Percentiles rank a stretch among this genome's conserved stretches.
Evolutionary conservation across 2,797 vertebrate species (phyloP).

Genomic region (Ciconia nigra): DNA sequence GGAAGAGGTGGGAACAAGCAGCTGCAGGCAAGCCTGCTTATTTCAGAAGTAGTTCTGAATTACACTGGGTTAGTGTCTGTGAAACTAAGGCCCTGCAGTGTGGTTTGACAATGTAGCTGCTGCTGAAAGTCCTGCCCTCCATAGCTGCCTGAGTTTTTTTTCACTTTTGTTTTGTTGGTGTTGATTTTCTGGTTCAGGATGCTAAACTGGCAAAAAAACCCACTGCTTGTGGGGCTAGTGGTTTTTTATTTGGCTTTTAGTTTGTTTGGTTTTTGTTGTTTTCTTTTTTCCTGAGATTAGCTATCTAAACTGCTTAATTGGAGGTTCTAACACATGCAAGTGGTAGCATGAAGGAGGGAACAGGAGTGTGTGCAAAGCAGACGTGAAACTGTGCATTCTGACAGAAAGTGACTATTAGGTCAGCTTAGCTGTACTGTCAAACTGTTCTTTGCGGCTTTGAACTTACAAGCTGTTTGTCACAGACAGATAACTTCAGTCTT

Average conservation of each 20-base stretch:
- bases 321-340: not conserved
- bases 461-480: not conserved
- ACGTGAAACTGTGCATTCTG: not conserved
- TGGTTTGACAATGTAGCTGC: not conserved
- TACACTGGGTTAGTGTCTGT: not conserved
- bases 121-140: not conserved
- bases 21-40: not conserved
- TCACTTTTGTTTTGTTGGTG: not conserved
- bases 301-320: not conserved
- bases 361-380: not conserved
- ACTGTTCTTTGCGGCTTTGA: not conserved
- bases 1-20: not conserved
- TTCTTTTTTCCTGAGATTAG: not conserved
- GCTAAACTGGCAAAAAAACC: not conserved
- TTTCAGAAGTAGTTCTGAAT: not conserved
- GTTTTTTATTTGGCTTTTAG: not conserved
- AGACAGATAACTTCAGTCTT: not conserved
- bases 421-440: not conserved
- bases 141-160: not conserved
- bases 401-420: not conserved
- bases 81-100: not conserved
- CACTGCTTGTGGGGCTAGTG: not conserved
- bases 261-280: not conserved
- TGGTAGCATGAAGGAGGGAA: not conserved
- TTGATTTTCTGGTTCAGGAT: not conserved